phyloP scores from a whole-genome alignment of 1,140 invertebrate species.

The Melitaea cinxia region DNA sequence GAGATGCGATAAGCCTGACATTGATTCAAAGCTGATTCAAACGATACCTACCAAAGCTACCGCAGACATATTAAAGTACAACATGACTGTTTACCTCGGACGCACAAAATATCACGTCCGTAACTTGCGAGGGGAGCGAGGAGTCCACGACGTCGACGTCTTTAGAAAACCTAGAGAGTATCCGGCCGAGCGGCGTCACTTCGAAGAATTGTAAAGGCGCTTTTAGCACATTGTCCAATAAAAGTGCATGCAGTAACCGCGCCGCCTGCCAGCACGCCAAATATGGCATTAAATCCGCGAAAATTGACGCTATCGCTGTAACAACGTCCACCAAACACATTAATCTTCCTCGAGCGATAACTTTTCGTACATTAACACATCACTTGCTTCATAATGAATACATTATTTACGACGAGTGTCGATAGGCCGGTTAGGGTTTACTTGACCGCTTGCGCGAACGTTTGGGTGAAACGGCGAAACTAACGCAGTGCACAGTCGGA shows the following conservation, averaged over 20 bases:
- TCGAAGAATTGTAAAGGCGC: slow-evolving; percentile 93
- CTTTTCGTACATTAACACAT: slow-evolving; percentile 12
- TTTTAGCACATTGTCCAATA: slow-evolving; percentile 89
- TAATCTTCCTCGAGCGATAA: slow-evolving; percentile 10
- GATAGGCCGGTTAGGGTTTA: neutral
- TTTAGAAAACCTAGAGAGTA: slow-evolving; percentile 94
- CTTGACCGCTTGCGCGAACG: slow-evolving; percentile 9
- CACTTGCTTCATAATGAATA: slow-evolving; percentile 64
- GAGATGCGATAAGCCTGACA: neutral
- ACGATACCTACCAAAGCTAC: slow-evolving; percentile 11
- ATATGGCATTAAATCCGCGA: slow-evolving; percentile 86
- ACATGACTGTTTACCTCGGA: slow-evolving; percentile 86
- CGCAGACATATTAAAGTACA: neutral
- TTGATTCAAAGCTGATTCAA: neutral
- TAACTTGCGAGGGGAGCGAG: slow-evolving; percentile 86
- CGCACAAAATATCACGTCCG: slow-evolving; percentile 89
- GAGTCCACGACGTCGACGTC: slow-evolving; percentile 88
- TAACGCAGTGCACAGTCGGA: slow-evolving; percentile 25
- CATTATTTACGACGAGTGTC: slow-evolving; percentile 58
- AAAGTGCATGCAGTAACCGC: slow-evolving; percentile 87
- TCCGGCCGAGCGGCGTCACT: slow-evolving; percentile 92
- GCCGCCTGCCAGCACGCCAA: slow-evolving; percentile 89
- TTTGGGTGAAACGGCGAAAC: slow-evolving; percentile 11
- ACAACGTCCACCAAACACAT: slow-evolving; percentile 53
- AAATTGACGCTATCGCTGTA: slow-evolving; percentile 86